Conservation (phyloP, 2,888 invertebrate species). For the Luffia ferchaultella region DNA sequence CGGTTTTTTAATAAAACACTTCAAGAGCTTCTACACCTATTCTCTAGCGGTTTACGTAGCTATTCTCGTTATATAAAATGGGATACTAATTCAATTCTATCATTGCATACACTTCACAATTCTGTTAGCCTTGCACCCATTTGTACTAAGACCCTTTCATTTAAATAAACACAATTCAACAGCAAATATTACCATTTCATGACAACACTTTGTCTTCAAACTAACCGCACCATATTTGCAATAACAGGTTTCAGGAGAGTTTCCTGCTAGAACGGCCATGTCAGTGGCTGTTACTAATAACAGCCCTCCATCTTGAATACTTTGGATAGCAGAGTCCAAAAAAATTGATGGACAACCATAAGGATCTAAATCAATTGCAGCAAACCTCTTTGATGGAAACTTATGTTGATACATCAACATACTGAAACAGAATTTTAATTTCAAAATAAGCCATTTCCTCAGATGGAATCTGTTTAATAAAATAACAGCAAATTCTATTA, state of each 20-base stretch:
- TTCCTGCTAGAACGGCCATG: conserved; percentile 95
- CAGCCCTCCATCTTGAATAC: conserved; percentile 82
- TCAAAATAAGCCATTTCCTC: no score
- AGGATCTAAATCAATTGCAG: conserved; percentile 95
- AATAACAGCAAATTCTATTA: no score
- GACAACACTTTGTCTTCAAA: conserved; percentile 84
- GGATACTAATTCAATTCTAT: no score
- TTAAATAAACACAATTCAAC: no score
- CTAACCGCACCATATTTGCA: conserved; percentile 94
- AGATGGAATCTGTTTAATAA: no score
- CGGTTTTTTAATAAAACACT: no score
- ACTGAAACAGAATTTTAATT: conserved; percentile 61
- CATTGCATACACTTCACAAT: no score
- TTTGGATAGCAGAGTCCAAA: conserved; percentile 88
- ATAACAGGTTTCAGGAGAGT: conserved; percentile 92
- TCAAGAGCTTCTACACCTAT: no score
- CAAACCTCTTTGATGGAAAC: conserved; percentile 72
- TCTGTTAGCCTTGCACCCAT: no score
- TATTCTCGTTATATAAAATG: no score
- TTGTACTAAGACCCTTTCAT: no score
- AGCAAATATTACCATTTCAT: conserved; percentile 98
- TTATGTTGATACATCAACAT: conserved; percentile 86
- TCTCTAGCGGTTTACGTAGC: no score
- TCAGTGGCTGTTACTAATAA: conserved; percentile 97
- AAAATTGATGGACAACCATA: conserved; percentile 96